Conservation (phyloP, 2,113 vertebrate species). For the Archilochus colubris region DNA sequence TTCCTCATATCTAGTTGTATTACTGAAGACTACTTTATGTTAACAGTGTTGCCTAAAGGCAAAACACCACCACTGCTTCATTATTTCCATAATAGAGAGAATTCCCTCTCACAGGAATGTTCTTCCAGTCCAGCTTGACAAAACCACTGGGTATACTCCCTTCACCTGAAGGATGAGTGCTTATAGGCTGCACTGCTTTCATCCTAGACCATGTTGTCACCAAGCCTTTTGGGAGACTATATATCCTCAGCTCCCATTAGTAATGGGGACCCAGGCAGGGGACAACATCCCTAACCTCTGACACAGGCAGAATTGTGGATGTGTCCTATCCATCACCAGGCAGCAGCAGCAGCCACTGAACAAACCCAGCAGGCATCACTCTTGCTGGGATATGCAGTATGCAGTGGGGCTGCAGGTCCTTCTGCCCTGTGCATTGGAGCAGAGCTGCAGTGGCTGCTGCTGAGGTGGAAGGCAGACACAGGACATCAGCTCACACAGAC, state of each 20-base stretch:
- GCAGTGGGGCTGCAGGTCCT: background rate
- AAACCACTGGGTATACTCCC: background rate
- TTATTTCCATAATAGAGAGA: background rate
- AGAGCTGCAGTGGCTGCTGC: background rate
- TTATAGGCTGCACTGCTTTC: background rate
- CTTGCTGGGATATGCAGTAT: rapidly evolving
- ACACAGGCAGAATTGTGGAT: background rate
- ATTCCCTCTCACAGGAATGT: background rate
- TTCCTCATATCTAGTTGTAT: background rate
- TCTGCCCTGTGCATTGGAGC: rapidly evolving
- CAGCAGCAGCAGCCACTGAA: background rate
- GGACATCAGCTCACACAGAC: rapidly evolving
- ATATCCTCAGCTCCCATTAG: background rate
- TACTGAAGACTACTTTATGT: background rate
- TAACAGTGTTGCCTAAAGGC: background rate
- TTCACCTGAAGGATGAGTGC: background rate
- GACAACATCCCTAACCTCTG: background rate
- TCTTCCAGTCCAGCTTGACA: background rate
- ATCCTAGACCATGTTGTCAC: background rate
- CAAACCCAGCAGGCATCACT: background rate
- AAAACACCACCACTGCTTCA: background rate
- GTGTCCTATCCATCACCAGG: rapidly evolving
- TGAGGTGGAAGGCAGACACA: background rate
- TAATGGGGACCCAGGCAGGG: background rate
- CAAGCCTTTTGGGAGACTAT: background rate